Evolutionary conservation across 2,888 invertebrate species (phyloP), one percentile per base, ranked within the genome.

Genomic region (Globia sparganii): DNA sequence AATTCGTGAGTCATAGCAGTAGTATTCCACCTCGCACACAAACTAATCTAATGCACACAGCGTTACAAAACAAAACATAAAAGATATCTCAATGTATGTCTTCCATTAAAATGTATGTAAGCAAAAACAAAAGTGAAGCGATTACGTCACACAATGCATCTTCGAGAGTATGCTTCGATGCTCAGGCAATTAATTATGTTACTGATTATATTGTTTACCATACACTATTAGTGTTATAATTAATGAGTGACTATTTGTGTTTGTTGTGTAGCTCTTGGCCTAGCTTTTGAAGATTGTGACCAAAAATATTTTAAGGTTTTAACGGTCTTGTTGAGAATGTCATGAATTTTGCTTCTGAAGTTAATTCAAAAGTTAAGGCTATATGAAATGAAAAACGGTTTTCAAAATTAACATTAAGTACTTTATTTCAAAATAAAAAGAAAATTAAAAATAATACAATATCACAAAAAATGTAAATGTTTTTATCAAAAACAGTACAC

Each of bases 21-120:
- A 73, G 83, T 84, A 85, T 84, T 88, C 91, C 91, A 88, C 89
- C 84, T 90, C 87, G 85, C 92, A 87, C 85, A 91, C 91, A 89
- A 91, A 92, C 95, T 94, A 94, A 90, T 92, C 95, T 94, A 95
- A 87, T 93, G 93, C 95, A 95, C 94, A 95, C 94, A 94, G 94
- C 95, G 90, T 91, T 90, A 93, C 91, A 89, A 91, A 93, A 94
- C 92, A 93, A 91, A 93, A 94, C 90, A 92, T 83, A 92, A 89
- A 91, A 88, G 5, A 88, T 84, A 78, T 85, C 62, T 86, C 82
- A 87, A 87, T 83, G 76, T 86, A 82, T 79, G 83, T 82, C 15
- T 67, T 81, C 49, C 66, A 84, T 81, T 80, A 77, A 79, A 80
- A 85, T 88, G 81, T 86, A 88, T 86, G 83, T 84, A 88, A 87